These are phyloP conservation scores for Stercorarius parasiticus DNA, from an alignment of 2,113 vertebrate genomes.

Conservation along the genomic window DNA sequence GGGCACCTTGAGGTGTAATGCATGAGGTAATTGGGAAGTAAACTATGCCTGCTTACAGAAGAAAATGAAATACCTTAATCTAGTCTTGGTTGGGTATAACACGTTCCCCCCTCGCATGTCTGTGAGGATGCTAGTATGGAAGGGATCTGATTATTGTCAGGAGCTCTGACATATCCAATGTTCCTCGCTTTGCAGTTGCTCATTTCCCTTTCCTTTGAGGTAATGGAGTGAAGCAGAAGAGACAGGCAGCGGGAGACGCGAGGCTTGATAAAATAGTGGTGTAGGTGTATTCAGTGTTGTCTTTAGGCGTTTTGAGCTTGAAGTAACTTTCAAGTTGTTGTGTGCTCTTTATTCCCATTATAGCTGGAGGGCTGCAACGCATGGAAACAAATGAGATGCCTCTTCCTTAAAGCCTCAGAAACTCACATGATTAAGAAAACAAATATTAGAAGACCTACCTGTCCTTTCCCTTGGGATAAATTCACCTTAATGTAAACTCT, in stretches of 20 bases:
- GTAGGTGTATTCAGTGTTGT: not conserved
- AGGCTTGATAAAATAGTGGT: not conserved
- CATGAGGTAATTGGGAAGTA: not conserved
- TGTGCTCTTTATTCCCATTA: not conserved
- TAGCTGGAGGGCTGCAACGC: not conserved
- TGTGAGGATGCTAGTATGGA: fast-evolving
- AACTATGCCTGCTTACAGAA: not conserved
- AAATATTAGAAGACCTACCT: not conserved
- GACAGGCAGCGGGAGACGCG: not conserved
- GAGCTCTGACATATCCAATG: not conserved
- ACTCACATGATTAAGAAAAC: not conserved
- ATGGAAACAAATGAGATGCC: not conserved
- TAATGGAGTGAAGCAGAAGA: not conserved
- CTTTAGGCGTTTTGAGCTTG: not conserved
- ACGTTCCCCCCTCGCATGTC: not conserved
- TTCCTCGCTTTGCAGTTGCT: not conserved
- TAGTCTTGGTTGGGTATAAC: not conserved
- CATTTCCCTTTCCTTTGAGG: not conserved
- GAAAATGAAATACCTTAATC: not conserved
- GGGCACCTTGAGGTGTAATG: not conserved
- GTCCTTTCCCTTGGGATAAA: not conserved
- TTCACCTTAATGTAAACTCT: not conserved
- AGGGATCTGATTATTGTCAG: not conserved
- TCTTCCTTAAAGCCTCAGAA: not conserved
- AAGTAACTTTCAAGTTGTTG: not conserved